phyloP scores from a whole-genome alignment of 1,140 invertebrate species.

The Temnothorax longispinosus region DNA sequence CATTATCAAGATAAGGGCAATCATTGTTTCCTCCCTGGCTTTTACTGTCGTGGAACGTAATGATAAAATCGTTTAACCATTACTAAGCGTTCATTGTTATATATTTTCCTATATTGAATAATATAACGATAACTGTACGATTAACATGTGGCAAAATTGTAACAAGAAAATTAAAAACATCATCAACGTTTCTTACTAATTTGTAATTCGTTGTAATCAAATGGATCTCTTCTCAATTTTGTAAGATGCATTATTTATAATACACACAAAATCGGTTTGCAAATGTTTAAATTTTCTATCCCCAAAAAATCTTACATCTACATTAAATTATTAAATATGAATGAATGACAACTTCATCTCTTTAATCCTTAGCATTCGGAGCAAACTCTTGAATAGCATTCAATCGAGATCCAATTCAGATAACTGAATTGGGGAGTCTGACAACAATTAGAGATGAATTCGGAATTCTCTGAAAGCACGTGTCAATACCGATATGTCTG shows the following conservation, averaged over 20 bases:
- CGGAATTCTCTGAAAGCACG: slow-evolving; percentile 49
- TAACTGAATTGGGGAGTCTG: not conserved
- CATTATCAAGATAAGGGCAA: slow-evolving; percentile 40
- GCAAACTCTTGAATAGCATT: not conserved
- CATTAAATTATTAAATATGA: not conserved
- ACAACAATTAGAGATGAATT: not conserved
- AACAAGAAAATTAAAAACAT: not conserved
- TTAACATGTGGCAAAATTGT: not conserved
- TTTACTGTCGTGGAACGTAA: not conserved
- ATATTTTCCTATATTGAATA: slow-evolving; percentile 19
- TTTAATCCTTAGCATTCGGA: not conserved
- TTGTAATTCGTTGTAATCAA: not conserved
- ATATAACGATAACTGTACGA: not conserved
- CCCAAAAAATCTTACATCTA: not conserved
- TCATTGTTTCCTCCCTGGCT: not conserved
- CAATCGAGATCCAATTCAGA: not conserved
- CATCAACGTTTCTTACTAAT: not conserved
- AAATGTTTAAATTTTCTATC: not conserved
- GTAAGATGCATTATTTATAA: not conserved
- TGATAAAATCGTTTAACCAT: slow-evolving; percentile 7
- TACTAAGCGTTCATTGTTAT: not conserved
- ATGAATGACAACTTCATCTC: not conserved
- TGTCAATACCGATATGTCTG: slow-evolving; percentile 58
- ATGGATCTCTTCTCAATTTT: not conserved
- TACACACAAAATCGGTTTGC: not conserved